A percentile compares a stretch with the other conserved stretches of the same genome.
phyloP scores from a whole-genome alignment of 2,888 invertebrate species.

The Drosophila ustulata region DNA sequence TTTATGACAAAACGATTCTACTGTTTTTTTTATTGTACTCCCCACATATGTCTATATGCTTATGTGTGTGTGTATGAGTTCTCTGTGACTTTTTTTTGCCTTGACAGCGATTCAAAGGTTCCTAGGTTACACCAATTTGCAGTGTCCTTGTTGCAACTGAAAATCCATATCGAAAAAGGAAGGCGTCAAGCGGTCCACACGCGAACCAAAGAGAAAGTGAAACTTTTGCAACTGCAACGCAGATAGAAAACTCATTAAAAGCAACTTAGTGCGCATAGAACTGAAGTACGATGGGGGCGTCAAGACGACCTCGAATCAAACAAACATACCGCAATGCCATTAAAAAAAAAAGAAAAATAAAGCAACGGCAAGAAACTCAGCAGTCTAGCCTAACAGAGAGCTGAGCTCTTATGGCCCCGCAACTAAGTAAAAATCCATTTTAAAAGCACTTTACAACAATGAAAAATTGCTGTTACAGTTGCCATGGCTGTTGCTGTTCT shows the following conservation, averaged over 20 bases:
- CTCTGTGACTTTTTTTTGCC: slow-evolving; percentile 14
- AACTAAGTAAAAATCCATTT: slow-evolving; percentile 62
- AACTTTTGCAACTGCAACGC: slow-evolving; percentile 69
- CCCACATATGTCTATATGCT: slow-evolving; percentile 12
- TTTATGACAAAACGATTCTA: slow-evolving; percentile 51
- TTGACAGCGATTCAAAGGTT: slow-evolving; percentile 27
- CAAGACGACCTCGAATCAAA: slow-evolving; percentile 56
- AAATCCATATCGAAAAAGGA: slow-evolving; percentile 57
- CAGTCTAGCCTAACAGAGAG: slow-evolving; percentile 5
- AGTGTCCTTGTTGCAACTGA: slow-evolving; percentile 62
- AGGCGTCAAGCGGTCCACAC: slow-evolving; percentile 63
- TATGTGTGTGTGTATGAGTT: slow-evolving; percentile 12
- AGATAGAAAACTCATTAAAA: slow-evolving; percentile 75
- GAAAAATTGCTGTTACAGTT: slow-evolving; percentile 44
- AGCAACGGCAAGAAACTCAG: slow-evolving; percentile 4
- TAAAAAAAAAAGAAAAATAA: slow-evolving; percentile 11
- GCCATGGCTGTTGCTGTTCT: slow-evolving; percentile 23
- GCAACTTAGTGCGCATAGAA: slow-evolving; percentile 54
- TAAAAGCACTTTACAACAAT: slow-evolving; percentile 62
- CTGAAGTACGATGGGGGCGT: slow-evolving; percentile 31
- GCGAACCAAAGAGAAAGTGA: slow-evolving; percentile 54
- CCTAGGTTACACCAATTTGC: slow-evolving; percentile 44
- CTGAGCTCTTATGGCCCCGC: slow-evolving; percentile 11
- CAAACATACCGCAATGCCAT: slow-evolving; percentile 38
- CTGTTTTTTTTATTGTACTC: slow-evolving; percentile 21